Conservation (phyloP, 2,888 invertebrate species). For the Lutraria lutraria region DNA sequence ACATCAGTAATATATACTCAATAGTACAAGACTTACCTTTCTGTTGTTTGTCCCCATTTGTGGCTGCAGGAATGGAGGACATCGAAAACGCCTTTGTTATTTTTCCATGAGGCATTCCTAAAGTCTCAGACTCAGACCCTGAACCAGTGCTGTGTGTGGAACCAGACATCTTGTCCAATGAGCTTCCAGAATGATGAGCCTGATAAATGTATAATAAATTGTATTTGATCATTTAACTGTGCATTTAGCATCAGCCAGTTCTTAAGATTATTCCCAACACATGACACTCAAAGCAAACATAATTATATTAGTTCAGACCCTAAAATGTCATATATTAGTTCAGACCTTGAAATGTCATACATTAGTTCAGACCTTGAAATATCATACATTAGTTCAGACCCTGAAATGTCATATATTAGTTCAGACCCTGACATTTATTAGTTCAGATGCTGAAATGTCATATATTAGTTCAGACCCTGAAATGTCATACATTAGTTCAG, state of each 20-base stretch:
- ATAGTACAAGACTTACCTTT: neutral
- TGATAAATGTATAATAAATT: conserved; percentile 21
- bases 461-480: no score
- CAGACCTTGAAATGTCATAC: no score
- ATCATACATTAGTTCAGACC: no score
- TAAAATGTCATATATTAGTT: no score
- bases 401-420: no score
- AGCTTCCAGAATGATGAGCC: conserved; percentile 65
- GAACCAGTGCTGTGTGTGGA: conserved; percentile 48
- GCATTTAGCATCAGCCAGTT: neutral
- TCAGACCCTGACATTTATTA: no score
- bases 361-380: no score
- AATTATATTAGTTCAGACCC: no score
- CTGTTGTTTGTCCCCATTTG: conserved; percentile 55
- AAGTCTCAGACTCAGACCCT: conserved; percentile 44
- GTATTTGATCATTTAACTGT: neutral
- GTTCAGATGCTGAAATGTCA: no score
- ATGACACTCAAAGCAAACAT: neutral
- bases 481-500: no score
- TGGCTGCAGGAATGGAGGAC: conserved; percentile 82
- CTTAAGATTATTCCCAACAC: neutral
- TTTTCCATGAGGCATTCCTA: conserved; percentile 66
- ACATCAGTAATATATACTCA: no score
- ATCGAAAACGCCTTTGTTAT: conserved; percentile 84
- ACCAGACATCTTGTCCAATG: conserved; percentile 54